A percentile compares a stretch with the other conserved stretches of the same genome.
Evolutionary conservation across 2,888 invertebrate genomes (phyloP).

Genomic region (Mythimna impura): DNA sequence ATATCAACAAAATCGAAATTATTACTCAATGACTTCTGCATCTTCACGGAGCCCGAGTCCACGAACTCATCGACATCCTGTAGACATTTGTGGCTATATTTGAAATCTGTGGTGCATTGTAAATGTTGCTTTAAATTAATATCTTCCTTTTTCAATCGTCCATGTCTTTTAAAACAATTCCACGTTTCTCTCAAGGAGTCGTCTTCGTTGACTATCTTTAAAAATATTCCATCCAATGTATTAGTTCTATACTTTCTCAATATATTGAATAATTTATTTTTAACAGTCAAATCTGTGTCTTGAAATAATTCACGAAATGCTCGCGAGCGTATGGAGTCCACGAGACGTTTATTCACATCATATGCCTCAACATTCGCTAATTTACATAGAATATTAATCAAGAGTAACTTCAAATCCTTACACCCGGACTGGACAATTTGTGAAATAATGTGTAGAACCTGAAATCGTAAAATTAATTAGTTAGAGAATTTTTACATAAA

Average conservation of each 20-base stretch:
- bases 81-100: constrained; percentile 75
- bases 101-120: constrained; percentile 44
- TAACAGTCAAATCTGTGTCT: constrained; percentile 66
- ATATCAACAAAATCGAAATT: constrained; percentile 82
- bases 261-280: constrained; percentile 65
- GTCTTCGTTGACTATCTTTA: constrained; percentile 65
- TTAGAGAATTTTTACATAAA: constrained; percentile 15
- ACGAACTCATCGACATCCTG: constrained; percentile 39
- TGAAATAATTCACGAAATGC: constrained; percentile 69
- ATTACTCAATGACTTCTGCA: constrained; percentile 62
- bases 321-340: constrained; percentile 63
- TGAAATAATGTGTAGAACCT: constrained; percentile 78
- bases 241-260: constrained; percentile 58
- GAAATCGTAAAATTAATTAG: constrained; percentile 55
- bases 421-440: constrained; percentile 72
- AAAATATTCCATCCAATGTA: constrained; percentile 66
- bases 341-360: constrained; percentile 65
- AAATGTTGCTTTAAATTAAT: constrained; percentile 63
- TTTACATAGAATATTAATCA: constrained; percentile 75
- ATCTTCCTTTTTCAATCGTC: constrained; percentile 34
- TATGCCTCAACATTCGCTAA: constrained; percentile 65
- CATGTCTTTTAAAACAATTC: constrained; percentile 55
- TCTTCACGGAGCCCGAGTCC: constrained; percentile 22
- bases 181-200: constrained; percentile 65
- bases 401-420: constrained; percentile 73